Evolutionary conservation across 1,140 invertebrate genomes (phyloP).

Genomic region (Bicyclus anynana): DNA sequence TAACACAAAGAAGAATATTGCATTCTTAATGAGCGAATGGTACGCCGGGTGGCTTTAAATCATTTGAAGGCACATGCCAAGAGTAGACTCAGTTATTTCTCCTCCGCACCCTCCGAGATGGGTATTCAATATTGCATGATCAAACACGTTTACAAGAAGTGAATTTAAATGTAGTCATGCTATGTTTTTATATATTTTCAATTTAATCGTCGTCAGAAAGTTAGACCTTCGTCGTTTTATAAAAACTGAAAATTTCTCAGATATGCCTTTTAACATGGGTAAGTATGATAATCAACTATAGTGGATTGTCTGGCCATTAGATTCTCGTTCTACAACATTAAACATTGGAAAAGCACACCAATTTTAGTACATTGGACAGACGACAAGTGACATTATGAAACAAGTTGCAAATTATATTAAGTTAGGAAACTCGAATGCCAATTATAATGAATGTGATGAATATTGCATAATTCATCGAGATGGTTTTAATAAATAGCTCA

Average conservation of each 20-base stretch:
- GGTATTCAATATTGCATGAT: constrained; percentile 48
- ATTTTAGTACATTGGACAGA: too few species aligned
- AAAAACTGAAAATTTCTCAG: too few species aligned
- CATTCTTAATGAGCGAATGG: constrained; percentile 31
- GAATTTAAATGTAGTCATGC: constrained; percentile 39
- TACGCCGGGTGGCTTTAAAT: constrained; percentile 39
- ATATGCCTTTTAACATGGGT: too few species aligned
- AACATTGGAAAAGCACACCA: neutral
- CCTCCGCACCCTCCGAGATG: constrained; percentile 41
- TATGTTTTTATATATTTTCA: too few species aligned
- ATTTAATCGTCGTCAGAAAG: too few species aligned
- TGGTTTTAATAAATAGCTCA: constrained; percentile 9
- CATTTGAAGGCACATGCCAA: constrained; percentile 42
- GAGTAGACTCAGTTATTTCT: constrained; percentile 45
- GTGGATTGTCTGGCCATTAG: too few species aligned
- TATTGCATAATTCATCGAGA: neutral
- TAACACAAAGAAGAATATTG: constrained; percentile 21
- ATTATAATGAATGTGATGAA: neutral
- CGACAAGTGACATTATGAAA: too few species aligned
- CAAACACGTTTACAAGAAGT: constrained; percentile 53
- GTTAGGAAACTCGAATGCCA: constrained; percentile 5
- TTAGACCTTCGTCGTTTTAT: too few species aligned
- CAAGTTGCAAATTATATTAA: too few species aligned
- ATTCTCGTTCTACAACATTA: neutral
- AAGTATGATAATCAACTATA: too few species aligned